Conservation (phyloP, 2,888 invertebrate species). For the Drosophila nr. fundita region DNA sequence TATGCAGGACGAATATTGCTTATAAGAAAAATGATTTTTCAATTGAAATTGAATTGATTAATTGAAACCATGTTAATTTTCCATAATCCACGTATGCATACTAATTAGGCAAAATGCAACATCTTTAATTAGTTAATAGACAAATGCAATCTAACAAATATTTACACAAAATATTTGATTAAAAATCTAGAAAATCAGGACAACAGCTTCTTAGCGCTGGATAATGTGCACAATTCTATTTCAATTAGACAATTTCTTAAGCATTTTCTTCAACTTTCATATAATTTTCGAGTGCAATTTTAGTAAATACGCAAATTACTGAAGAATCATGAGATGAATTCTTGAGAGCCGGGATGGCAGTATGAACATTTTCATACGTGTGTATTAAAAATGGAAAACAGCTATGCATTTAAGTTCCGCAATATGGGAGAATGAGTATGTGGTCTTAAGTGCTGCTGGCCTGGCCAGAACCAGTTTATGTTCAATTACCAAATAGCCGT, state of each 20-base stretch:
- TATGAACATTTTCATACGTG: constrained; percentile 9
- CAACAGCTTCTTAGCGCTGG: background rate
- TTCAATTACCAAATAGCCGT: constrained; percentile 41
- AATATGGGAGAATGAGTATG: constrained; percentile 4
- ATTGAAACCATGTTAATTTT: background rate
- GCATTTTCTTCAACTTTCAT: constrained; percentile 25
- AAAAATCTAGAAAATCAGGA: background rate
- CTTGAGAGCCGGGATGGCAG: constrained; percentile 16
- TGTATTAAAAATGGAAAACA: constrained; percentile 19
- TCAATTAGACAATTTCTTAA: constrained; percentile 21
- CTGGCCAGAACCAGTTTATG: constrained; percentile 50
- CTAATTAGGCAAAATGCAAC: too few relatives aligned
- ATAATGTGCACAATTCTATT: background rate
- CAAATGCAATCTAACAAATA: background rate
- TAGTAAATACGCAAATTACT: constrained; percentile 43
- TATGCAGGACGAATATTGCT: background rate
- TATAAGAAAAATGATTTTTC: background rate
- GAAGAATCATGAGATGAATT: constrained; percentile 9
- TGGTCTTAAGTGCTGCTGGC: constrained; percentile 16
- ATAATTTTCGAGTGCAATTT: constrained; percentile 32
- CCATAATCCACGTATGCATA: background rate
- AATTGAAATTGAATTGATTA: background rate
- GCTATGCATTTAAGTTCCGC: constrained; percentile 40
- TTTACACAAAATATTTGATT: background rate
- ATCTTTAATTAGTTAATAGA: background rate